These are phyloP conservation scores for Scaptomyza hsui DNA, from an alignment of 1,140 invertebrate genomes.

Conservation along the genomic window DNA sequence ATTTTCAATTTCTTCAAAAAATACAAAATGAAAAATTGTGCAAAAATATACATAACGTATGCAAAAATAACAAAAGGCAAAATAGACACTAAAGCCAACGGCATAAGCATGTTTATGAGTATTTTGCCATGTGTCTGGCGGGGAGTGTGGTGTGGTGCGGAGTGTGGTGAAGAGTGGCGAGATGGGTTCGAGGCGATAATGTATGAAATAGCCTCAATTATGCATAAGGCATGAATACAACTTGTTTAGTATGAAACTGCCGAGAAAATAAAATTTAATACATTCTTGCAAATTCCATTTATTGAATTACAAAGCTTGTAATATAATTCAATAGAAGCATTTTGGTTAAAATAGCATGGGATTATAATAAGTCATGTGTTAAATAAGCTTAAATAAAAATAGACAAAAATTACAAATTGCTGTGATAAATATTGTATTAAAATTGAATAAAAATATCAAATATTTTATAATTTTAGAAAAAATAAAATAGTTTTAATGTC, in stretches of 20 bases:
- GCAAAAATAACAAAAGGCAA: slow-evolving; percentile 31
- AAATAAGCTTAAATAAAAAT: no score
- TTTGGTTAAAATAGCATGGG: no score
- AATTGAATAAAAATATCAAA: no score
- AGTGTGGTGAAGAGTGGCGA: background rate
- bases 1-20: slow-evolving; percentile 42
- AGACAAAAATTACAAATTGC: no score
- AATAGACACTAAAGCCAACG: slow-evolving; percentile 22
- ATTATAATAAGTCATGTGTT: no score
- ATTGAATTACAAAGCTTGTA: background rate
- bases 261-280: background rate
- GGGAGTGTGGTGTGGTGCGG: background rate
- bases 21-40: slow-evolving; percentile 42
- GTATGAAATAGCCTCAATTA: slow-evolving; percentile 15
- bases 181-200: slow-evolving; percentile 9
- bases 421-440: no score
- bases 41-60: slow-evolving; percentile 46
- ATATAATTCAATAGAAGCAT: no score
- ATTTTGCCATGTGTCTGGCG: slow-evolving; percentile 17
- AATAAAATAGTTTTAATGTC: no score
- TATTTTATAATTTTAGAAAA: no score
- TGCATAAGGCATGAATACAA: background rate
- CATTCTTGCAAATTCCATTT: background rate
- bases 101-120: slow-evolving; percentile 18
- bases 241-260: background rate